A percentile compares a stretch with the other conserved stretches of the same genome.
Evolutionary conservation across 1,140 invertebrate species (phyloP).

Genomic region (Chrysomallon squamiferum): DNA sequence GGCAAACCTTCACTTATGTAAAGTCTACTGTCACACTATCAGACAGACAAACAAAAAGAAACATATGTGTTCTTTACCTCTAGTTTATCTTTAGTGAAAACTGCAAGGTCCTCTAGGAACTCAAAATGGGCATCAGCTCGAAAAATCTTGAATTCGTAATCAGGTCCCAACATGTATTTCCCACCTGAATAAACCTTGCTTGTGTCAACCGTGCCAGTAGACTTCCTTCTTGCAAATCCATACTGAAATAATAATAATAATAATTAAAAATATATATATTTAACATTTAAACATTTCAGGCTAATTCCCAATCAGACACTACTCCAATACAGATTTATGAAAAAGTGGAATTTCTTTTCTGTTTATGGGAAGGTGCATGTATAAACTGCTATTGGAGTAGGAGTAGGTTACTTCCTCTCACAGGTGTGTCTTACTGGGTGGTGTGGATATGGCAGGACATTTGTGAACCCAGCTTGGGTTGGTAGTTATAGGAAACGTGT

Average conservation of each 20-base stretch:
- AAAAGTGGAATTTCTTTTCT: no score
- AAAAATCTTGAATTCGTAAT: constrained; percentile 45
- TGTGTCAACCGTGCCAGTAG: constrained; percentile 39
- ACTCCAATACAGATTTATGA: background rate
- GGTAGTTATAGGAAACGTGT: no score
- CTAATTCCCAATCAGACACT: background rate
- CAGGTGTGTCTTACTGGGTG: no score
- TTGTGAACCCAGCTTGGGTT: no score
- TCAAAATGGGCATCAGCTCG: constrained; percentile 38
- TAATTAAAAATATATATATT: background rate
- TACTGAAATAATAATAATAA: constrained; percentile 24
- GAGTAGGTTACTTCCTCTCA: no score
- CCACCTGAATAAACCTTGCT: constrained; percentile 33
- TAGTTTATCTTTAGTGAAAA: constrained; percentile 46
- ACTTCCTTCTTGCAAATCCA: constrained; percentile 39
- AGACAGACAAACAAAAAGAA: no score
- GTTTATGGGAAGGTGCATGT: no score
- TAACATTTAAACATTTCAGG: background rate
- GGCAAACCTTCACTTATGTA: no score
- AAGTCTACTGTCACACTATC: no score
- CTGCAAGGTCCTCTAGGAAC: constrained; percentile 22
- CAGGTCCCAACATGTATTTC: constrained; percentile 44
- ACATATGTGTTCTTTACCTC: constrained; percentile 32
- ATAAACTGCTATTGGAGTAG: no score
- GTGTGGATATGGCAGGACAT: no score